Evolutionary conservation across 2,888 invertebrate species (phyloP), one percentile per base, ranked within the genome.

Genomic region (Ischnura elegans): DNA sequence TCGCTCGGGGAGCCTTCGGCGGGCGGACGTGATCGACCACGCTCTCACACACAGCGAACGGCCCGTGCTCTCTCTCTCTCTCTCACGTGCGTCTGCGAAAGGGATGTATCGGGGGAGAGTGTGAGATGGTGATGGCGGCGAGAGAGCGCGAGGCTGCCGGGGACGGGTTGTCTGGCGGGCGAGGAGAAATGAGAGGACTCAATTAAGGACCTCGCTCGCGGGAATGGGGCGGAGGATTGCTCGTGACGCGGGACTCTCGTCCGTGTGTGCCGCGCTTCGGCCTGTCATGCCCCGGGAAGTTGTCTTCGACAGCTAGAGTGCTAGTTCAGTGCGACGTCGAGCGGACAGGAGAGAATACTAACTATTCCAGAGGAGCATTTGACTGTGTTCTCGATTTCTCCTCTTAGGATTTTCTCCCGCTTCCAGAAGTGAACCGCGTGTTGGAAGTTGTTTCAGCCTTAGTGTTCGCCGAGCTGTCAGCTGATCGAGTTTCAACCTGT

Each of bases 1-100:
- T 90, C 90, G 90, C 90, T 61, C 61, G 90, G 90, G 90, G 61
- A 90, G 42, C 90, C 90, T 90, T 90, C 90, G 90, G 90, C 90
- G 90, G 90, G 90, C 61, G 90, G 90, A 90, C 90, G 90, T 66
- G 90, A 90, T 90, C 90, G 90, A 90, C 90, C 61, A 66, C 61
- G 90, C 90, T 90, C 61, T 43, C 61, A 29, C 90, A 55, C 87
- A 1, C 2, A 10, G 51, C 55, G 87, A 55, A 51, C 51, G 8
- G n/a, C 87, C 55, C 43, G 29, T 1, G 1, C 87, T 16, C 16
- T 36, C n/a, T n/a, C 51, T 87, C 43, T 87, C 47, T 19, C 51
- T 55, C 51, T 87, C 87, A 87, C 87, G 47, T 87, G 87, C 84
- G 84, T 76, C 25, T 51, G 84, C 87, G 16, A 51, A 51, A 8